A percentile compares a stretch with the other conserved stretches of the same genome.
These are phyloP conservation scores for Gnathonemus echidnorhynchus DNA, from an alignment of 2,113 vertebrate genomes.

Conservation along the genomic window DNA sequence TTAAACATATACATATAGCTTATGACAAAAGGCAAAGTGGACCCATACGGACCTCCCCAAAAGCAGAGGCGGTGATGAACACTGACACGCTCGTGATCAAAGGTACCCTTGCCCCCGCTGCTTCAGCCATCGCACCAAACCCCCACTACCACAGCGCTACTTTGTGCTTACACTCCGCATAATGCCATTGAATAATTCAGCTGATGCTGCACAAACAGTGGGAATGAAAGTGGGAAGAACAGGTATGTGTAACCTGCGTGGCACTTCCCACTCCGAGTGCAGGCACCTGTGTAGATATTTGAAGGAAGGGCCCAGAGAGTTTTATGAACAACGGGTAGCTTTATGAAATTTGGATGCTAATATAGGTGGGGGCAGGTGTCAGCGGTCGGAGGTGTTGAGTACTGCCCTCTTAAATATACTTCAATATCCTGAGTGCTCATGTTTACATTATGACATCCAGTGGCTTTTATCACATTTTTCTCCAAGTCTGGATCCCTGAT, in stretches of 20 bases:
- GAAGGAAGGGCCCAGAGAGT: neutral
- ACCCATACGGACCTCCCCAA: neutral
- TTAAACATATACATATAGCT: neutral
- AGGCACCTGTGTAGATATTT: neutral
- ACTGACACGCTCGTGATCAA: neutral
- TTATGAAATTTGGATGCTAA: conserved; percentile 4
- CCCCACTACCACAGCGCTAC: neutral
- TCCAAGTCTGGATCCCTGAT: neutral
- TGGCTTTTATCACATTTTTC: neutral
- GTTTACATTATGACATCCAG: neutral
- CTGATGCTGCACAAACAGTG: neutral
- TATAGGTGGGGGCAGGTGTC: neutral
- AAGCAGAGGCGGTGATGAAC: neutral
- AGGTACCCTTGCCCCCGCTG: neutral
- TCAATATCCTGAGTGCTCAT: neutral
- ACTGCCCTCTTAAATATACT: neutral
- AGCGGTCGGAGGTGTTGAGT: neutral
- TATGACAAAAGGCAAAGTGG: neutral
- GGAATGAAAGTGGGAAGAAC: neutral
- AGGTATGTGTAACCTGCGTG: neutral
- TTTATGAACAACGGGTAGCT: neutral
- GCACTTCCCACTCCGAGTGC: neutral
- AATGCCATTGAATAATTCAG: neutral
- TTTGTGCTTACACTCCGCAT: neutral
- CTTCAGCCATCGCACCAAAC: neutral